These are phyloP conservation scores for Aphrophora alni DNA, from an alignment of 2,888 invertebrate species.

Conservation along the genomic window DNA sequence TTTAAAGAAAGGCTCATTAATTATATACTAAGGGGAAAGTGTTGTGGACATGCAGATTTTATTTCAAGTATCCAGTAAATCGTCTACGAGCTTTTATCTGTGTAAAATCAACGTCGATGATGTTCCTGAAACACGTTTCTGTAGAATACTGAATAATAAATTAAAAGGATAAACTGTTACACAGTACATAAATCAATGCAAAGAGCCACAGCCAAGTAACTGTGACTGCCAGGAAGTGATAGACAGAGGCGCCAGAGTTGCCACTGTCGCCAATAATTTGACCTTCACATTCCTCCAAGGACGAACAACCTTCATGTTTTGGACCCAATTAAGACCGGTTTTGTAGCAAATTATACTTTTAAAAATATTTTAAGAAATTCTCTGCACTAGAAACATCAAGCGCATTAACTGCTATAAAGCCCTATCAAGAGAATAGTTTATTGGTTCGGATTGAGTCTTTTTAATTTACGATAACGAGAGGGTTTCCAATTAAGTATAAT, in stretches of 20 bases:
- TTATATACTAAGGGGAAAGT: too few relatives aligned
- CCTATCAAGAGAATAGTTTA: not conserved
- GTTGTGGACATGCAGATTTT: too few relatives aligned
- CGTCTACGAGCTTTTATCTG: too few relatives aligned
- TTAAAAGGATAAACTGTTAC: not conserved
- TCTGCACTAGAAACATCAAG: not conserved
- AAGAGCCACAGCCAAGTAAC: not conserved
- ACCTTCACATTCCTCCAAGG: slow-evolving; percentile 2
- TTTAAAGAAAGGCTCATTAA: too few relatives aligned
- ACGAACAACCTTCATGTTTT: slow-evolving; percentile 6
- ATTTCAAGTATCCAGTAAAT: too few relatives aligned
- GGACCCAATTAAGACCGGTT: slow-evolving; percentile 9
- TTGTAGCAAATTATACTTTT: not conserved
- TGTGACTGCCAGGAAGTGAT: not conserved
- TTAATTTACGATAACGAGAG: not conserved
- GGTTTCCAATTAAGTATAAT: not conserved
- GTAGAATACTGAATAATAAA: not conserved
- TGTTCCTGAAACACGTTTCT: too few relatives aligned
- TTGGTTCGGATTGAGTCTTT: not conserved
- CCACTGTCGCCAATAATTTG: slow-evolving; percentile 2
- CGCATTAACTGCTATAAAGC: not conserved
- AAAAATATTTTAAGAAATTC: not conserved
- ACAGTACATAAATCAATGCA: not conserved
- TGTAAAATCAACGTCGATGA: too few relatives aligned
- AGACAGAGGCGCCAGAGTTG: not conserved